A percentile compares a stretch with the other conserved stretches of the same genome.
Evolutionary conservation across 1,140 invertebrate species (phyloP).

Genomic region (Acromyrmex charruanus): DNA sequence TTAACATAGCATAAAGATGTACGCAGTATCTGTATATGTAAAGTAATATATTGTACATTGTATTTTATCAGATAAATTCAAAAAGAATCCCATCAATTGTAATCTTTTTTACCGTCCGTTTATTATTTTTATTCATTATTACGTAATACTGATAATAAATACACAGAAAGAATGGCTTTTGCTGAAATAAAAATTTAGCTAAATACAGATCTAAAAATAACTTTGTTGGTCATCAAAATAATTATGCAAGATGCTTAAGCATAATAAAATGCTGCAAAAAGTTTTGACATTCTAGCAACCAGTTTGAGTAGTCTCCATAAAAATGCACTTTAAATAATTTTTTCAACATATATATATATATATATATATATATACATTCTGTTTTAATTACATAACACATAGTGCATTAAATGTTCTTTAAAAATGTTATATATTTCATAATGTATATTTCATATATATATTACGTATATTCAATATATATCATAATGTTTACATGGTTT

Average conservation of each 20-base stretch:
- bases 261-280: too few relatives aligned
- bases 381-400: background rate
- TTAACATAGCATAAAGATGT: background rate
- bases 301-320: background rate
- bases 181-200: too few relatives aligned
- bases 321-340: background rate
- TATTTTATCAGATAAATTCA: background rate
- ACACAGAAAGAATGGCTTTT: too few relatives aligned
- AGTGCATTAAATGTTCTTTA: background rate
- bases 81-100: background rate
- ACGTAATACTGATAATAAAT: background rate
- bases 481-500: background rate
- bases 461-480: background rate
- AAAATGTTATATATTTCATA: background rate
- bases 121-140: background rate
- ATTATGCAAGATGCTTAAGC: too few relatives aligned
- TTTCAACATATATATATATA: background rate
- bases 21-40: background rate
- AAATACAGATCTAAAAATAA: too few relatives aligned
- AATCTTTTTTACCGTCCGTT: background rate
- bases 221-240: too few relatives aligned
- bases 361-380: background rate
- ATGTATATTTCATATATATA: background rate
- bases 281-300: too few relatives aligned
- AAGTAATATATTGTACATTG: background rate